Conservation (phyloP, 1,140 invertebrate species). For the Panagrolaimus sp. region DNA sequence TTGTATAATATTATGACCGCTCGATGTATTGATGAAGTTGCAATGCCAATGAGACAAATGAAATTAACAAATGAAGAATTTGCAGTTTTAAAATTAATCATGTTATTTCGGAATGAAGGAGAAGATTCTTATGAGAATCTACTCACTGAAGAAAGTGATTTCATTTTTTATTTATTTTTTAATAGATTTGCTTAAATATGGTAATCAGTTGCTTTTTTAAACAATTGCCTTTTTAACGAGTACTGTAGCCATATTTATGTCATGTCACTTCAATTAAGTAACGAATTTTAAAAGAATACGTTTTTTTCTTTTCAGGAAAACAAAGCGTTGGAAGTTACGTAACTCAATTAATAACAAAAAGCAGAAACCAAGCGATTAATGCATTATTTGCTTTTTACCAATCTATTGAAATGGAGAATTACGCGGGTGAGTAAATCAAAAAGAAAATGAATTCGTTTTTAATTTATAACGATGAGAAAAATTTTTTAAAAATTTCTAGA, state of each 20-base stretch:
- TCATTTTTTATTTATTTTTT: too few species aligned
- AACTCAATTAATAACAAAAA: background rate
- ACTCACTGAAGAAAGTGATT: too few species aligned
- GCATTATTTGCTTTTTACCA: conserved; percentile 13
- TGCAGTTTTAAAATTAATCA: conserved; percentile 42
- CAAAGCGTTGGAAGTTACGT: background rate
- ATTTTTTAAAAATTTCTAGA: too few species aligned
- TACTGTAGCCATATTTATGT: too few species aligned
- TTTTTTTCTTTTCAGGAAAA: background rate
- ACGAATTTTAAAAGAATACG: background rate
- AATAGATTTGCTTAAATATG: too few species aligned
- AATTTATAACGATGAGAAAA: too few species aligned
- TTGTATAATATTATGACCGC: conserved; percentile 50
- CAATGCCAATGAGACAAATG: conserved; percentile 36
- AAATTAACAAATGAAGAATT: conserved; percentile 43
- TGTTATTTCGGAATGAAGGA: conserved; percentile 35
- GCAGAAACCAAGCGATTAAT: background rate
- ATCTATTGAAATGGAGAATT: conserved; percentile 15
- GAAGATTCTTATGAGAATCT: background rate
- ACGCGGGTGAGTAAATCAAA: background rate
- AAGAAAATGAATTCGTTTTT: too few species aligned
- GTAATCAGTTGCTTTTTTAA: too few species aligned
- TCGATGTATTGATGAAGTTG: conserved; percentile 49
- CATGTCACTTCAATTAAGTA: background rate
- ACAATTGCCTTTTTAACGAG: too few species aligned